phyloP scores from a whole-genome alignment of 2,888 invertebrate genomes.

The Lissonota sp. region DNA sequence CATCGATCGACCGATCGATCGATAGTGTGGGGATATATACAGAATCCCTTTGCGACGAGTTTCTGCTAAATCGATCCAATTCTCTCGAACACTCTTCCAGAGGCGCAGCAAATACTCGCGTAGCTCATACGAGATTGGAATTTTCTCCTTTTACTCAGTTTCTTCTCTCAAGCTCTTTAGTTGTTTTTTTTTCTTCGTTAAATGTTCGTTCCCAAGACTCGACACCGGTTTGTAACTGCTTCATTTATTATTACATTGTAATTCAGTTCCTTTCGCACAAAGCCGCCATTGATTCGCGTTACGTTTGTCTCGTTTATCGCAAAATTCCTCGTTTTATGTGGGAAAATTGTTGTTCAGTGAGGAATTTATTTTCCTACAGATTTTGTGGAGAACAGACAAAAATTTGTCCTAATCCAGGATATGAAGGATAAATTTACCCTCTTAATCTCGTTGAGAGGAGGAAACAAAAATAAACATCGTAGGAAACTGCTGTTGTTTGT shows the following conservation, averaged over 20 bases:
- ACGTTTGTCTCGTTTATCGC: not conserved
- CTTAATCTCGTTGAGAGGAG: not conserved
- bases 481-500: too few species aligned
- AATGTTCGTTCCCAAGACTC: constrained; percentile 26
- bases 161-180: not conserved
- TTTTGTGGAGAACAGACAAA: not conserved
- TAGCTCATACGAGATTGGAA: constrained; percentile 27
- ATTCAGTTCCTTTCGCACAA: constrained; percentile 24
- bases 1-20: constrained; percentile 13
- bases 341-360: not conserved
- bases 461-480: too few species aligned
- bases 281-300: not conserved
- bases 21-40: not conserved
- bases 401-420: not conserved
- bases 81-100: constrained; percentile 36
- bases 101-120: constrained; percentile 2
- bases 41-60: constrained; percentile 38
- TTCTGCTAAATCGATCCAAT: constrained; percentile 57
- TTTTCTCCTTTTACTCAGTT: constrained; percentile 20
- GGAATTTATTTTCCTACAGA: too few species aligned
- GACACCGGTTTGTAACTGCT: constrained; percentile 55
- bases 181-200: constrained; percentile 33
- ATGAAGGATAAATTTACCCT: not conserved
- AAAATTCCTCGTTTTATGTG: constrained; percentile 40
- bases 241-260: constrained; percentile 46